Conservation (phyloP, 2,113 vertebrate genomes). For the Chloropsis cyanopogon region DNA sequence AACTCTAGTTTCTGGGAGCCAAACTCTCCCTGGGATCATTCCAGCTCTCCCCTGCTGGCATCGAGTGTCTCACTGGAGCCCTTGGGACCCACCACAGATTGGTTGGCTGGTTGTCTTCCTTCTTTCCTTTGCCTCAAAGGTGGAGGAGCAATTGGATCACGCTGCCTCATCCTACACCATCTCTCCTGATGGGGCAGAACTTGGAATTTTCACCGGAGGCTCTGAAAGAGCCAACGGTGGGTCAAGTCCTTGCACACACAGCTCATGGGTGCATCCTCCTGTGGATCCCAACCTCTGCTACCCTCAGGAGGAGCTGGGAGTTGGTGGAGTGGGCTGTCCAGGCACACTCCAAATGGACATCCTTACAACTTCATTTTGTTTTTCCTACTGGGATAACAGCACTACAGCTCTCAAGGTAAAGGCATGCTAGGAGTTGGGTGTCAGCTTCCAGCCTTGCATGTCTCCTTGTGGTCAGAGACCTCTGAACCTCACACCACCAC, state of each 20-base stretch:
- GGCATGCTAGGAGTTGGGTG: rapidly evolving
- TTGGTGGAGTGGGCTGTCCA: background rate
- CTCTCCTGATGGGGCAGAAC: background rate
- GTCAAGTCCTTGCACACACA: background rate
- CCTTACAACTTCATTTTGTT: background rate
- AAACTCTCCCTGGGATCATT: background rate
- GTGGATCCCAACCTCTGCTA: background rate
- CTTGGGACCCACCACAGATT: background rate
- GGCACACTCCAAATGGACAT: background rate
- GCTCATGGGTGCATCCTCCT: background rate
- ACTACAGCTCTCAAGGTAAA: background rate
- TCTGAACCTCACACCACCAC: background rate
- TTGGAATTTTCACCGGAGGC: background rate
- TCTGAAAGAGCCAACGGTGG: background rate
- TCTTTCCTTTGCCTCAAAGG: background rate
- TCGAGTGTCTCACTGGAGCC: background rate
- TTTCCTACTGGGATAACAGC: background rate
- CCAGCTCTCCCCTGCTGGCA: background rate
- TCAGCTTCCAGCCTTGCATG: background rate
- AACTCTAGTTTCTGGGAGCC: background rate
- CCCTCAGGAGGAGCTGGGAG: background rate
- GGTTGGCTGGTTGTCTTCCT: background rate
- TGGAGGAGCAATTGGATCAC: rapidly evolving
- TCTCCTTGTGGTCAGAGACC: background rate
- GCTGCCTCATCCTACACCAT: background rate